phyloP scores from a whole-genome alignment of 2,888 invertebrate species.

The Altica lythri region DNA sequence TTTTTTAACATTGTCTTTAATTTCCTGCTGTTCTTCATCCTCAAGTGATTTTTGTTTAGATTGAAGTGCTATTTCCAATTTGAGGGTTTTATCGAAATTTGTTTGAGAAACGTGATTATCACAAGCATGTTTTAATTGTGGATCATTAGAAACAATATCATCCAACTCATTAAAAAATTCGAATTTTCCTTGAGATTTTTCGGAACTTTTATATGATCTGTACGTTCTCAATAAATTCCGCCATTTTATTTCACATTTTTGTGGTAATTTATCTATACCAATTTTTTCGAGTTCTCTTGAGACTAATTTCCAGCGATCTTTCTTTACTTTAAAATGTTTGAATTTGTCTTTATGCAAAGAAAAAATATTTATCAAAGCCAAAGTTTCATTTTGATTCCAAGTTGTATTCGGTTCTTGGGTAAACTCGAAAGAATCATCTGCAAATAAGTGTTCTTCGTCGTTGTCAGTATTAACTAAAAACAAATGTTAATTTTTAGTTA shows the following conservation, averaged over 20 bases:
- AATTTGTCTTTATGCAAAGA: constrained; percentile 28
- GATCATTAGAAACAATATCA: constrained; percentile 27
- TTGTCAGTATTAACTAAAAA: background rate
- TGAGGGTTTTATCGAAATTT: background rate
- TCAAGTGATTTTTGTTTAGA: background rate
- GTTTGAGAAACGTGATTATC: background rate
- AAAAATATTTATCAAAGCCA: constrained; percentile 30
- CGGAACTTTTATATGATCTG: constrained; percentile 21
- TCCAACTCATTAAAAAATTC: constrained; percentile 31
- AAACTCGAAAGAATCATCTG: background rate
- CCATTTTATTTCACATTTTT: constrained; percentile 33
- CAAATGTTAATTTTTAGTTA: background rate
- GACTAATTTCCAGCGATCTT: constrained; percentile 25
- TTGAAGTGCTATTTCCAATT: background rate
- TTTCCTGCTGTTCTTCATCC: background rate
- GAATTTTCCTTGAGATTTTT: constrained; percentile 27
- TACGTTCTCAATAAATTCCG: constrained; percentile 27
- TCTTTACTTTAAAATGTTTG: constrained; percentile 23
- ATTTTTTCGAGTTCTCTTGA: constrained; percentile 27
- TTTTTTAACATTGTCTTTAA: constrained; percentile 1
- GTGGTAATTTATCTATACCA: constrained; percentile 29
- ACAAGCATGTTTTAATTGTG: constrained; percentile 14
- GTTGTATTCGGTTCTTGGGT: constrained; percentile 18
- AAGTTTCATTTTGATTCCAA: constrained; percentile 29
- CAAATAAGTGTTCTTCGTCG: constrained; percentile 16